phyloP scores from a whole-genome alignment of 2,797 vertebrate species.

The Sebastes trivittatus region DNA sequence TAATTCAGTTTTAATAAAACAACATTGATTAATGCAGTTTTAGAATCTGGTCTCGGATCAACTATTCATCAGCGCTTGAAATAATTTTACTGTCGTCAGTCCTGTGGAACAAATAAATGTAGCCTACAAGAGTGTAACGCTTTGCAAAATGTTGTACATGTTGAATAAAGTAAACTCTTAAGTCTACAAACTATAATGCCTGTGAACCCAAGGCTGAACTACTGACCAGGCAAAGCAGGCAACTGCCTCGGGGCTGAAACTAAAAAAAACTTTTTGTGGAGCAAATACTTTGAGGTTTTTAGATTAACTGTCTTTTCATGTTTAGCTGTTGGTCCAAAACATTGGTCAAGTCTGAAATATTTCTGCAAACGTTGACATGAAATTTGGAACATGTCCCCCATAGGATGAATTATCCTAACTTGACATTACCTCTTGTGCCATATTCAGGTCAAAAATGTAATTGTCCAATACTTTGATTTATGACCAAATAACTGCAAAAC shows the following conservation, averaged over 20 bases:
- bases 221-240: not conserved
- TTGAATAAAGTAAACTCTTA: not conserved
- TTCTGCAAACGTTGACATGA: not conserved
- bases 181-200: not conserved
- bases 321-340: no score
- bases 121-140: not conserved
- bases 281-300: no score
- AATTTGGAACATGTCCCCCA: not conserved
- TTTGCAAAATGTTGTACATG: not conserved
- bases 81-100: not conserved
- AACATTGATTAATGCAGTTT: constrained; percentile 24
- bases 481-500: not conserved
- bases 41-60: not conserved
- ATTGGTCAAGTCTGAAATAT: not conserved
- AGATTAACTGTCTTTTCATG: no score
- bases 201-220: not conserved
- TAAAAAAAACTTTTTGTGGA: no score
- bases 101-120: not conserved
- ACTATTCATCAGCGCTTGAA: constrained; percentile 20
- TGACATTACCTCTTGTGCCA: no score
- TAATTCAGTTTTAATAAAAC: not conserved
- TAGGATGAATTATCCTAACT: not conserved
- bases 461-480: not conserved
- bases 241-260: not conserved
- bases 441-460: not conserved